A percentile compares a stretch with the other conserved stretches of the same genome.
Conservation (phyloP, 1,140 invertebrate species). For the Polypedilum vanderplanki region DNA sequence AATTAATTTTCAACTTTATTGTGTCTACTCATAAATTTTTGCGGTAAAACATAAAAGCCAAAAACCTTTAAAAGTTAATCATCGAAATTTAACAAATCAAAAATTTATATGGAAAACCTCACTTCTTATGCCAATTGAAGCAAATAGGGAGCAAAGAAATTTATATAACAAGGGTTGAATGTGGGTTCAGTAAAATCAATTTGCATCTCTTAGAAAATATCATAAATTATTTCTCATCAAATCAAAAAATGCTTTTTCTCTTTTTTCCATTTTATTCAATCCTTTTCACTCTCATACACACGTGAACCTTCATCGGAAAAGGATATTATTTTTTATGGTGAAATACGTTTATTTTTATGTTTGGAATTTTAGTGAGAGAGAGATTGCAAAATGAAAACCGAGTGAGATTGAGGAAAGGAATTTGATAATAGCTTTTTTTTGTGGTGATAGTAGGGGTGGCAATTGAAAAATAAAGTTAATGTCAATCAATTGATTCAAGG, state of each 20-base stretch:
- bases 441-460: not conserved
- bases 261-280: not conserved
- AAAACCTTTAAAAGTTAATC: too few species aligned
- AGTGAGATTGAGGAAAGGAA: not conserved
- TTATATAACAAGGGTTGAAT: not conserved
- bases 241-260: slow-evolving; percentile 4
- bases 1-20: too few species aligned
- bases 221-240: slow-evolving; percentile 19
- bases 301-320: slow-evolving; percentile 2
- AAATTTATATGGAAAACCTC: too few species aligned
- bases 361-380: not conserved
- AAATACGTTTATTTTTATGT: slow-evolving; percentile 15
- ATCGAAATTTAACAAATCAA: too few species aligned
- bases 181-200: not conserved
- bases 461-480: slow-evolving; percentile 27
- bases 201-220: not conserved
- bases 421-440: slow-evolving; percentile 7
- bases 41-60: too few species aligned
- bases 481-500: slow-evolving; percentile 15
- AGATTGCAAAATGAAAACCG: not conserved
- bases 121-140: too few species aligned
- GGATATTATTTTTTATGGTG: not conserved
- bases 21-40: too few species aligned
- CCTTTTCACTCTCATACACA: not conserved
- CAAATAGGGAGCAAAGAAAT: not conserved